Evolutionary conservation across 1,140 invertebrate genomes (phyloP).

Genomic region (Drosophila repletoides): DNA sequence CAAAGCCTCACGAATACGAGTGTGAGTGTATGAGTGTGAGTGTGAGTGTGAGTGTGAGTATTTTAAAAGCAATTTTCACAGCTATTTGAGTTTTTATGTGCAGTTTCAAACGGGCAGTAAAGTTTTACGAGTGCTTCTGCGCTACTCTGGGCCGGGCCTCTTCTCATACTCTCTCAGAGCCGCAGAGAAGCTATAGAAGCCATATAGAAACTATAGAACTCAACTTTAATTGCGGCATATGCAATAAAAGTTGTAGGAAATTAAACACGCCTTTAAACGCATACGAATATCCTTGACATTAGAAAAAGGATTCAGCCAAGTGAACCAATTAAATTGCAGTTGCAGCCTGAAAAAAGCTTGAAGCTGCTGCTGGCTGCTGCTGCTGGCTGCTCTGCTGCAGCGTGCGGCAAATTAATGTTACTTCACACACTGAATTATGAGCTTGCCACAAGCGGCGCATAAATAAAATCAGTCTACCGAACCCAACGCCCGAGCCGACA

Average conservation of each 20-base stretch:
- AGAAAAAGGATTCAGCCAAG: slow-evolving; percentile 24
- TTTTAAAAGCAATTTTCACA: slow-evolving; percentile 44
- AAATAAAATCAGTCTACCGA: slow-evolving; percentile 70
- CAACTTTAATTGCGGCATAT: too few species aligned
- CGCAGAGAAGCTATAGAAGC: too few species aligned
- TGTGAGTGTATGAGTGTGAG: too few species aligned
- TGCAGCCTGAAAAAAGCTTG: slow-evolving; percentile 11
- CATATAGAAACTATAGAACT: too few species aligned
- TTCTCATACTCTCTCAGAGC: too few species aligned
- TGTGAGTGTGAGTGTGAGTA: too few species aligned
- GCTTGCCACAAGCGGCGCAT: slow-evolving; percentile 73
- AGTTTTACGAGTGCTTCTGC: slow-evolving; percentile 24
- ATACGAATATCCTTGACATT: not conserved
- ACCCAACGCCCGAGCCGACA: slow-evolving; percentile 17
- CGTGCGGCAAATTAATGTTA: slow-evolving; percentile 59
- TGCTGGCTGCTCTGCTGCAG: slow-evolving; percentile 1
- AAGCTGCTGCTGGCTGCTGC: not conserved
- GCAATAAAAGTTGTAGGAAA: too few species aligned
- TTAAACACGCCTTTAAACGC: not conserved
- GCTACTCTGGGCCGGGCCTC: too few species aligned
- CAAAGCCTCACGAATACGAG: slow-evolving; percentile 14
- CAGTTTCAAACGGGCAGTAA: slow-evolving; percentile 28
- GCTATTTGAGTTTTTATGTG: slow-evolving; percentile 37
- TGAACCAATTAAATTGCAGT: slow-evolving; percentile 70
- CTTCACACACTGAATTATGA: slow-evolving; percentile 68